These are phyloP conservation scores for Poecilia wingei DNA, from an alignment of 2,797 vertebrate species.

Conservation along the genomic window DNA sequence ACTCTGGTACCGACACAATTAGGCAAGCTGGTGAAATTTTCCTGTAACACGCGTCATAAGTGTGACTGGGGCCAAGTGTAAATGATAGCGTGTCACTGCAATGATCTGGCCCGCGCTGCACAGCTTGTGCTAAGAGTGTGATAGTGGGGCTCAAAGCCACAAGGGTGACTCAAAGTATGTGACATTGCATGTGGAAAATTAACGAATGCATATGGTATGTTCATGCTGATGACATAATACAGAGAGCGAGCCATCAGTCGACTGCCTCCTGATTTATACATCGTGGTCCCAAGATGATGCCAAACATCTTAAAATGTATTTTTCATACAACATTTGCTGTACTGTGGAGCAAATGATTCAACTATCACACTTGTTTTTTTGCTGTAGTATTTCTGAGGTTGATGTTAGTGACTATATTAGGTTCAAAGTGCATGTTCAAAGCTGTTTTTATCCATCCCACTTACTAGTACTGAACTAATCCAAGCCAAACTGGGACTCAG, in stretches of 20 bases:
- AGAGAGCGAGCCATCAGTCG: constrained; percentile 28
- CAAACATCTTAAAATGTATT: constrained; percentile 7
- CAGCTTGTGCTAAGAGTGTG: constrained; percentile 44
- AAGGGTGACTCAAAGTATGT: constrained; percentile 64
- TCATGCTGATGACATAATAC: constrained; percentile 28
- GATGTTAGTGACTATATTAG: constrained; percentile 69
- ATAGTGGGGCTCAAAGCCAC: constrained; percentile 57
- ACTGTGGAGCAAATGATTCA: background rate
- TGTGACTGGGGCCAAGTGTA: constrained; percentile 63
- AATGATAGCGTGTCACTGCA: constrained; percentile 60
- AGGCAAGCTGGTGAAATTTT: constrained; percentile 47
- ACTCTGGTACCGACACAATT: constrained; percentile 43
- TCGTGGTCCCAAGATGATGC: background rate
- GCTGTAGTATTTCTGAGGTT: constrained; percentile 50
- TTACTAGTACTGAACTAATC: constrained; percentile 29
- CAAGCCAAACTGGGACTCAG: constrained; percentile 2
- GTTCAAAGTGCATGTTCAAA: constrained; percentile 52
- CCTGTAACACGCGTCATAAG: constrained; percentile 49
- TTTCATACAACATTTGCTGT: constrained; percentile 1
- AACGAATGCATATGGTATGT: constrained; percentile 37
- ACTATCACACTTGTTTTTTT: constrained; percentile 24
- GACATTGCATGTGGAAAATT: constrained; percentile 50
- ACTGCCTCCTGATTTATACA: constrained; percentile 15
- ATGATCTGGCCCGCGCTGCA: constrained; percentile 40
- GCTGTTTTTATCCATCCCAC: constrained; percentile 58